phyloP scores from a whole-genome alignment of 1,140 invertebrate genomes.

The Orchestia grillus region DNA sequence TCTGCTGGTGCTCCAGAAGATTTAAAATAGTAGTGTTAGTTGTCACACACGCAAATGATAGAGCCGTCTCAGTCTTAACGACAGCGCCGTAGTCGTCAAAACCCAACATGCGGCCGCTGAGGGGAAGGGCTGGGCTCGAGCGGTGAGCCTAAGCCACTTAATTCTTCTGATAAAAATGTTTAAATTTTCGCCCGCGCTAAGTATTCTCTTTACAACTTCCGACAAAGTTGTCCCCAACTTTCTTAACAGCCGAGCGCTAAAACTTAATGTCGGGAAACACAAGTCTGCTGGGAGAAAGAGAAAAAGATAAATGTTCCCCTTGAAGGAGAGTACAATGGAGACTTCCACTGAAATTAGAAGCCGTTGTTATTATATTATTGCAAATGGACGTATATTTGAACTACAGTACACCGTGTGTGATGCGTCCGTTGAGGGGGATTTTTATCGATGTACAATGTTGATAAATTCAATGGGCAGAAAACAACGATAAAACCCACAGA shows the following conservation, averaged over 20 bases:
- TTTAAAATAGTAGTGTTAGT: neutral
- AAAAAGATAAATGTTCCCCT: neutral
- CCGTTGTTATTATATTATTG: neutral
- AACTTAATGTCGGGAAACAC: constrained; percentile 41
- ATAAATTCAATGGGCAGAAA: neutral
- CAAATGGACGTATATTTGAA: neutral
- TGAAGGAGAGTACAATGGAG: neutral
- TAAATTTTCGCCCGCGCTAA: constrained; percentile 13
- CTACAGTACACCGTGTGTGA: neutral
- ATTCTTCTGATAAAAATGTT: neutral
- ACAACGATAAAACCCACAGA: neutral
- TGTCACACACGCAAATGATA: neutral
- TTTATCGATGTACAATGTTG: neutral
- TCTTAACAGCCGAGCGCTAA: constrained; percentile 5
- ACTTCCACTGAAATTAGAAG: neutral
- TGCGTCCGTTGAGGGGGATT: neutral
- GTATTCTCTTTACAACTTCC: constrained; percentile 50
- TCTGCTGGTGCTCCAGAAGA: neutral
- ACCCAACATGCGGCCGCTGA: neutral
- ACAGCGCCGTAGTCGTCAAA: neutral
- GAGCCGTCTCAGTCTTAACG: neutral
- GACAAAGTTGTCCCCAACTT: constrained; percentile 43
- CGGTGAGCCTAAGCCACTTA: neutral
- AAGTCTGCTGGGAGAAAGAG: neutral
- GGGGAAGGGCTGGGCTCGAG: neutral